Percentiles rank a stretch among this genome's conserved stretches.
Conservation (phyloP, 2,888 invertebrate species). For the Tortricodes alternella region DNA sequence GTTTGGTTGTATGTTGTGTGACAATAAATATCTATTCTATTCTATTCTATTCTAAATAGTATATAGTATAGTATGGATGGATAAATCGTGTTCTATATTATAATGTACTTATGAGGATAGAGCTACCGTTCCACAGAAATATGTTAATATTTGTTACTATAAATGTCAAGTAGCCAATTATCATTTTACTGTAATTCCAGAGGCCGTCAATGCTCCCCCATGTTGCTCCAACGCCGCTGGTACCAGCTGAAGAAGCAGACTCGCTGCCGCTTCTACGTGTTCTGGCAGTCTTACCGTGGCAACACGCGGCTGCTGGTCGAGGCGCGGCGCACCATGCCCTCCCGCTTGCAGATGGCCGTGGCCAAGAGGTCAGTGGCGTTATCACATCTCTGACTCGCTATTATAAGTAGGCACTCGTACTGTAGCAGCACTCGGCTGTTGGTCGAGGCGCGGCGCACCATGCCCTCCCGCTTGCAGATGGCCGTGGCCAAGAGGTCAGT, state of each 20-base stretch:
- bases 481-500: constrained; percentile 47
- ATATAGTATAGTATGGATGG: too few species aligned
- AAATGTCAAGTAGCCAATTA: too few species aligned
- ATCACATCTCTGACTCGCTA: too few species aligned
- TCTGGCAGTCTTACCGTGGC: constrained; percentile 52
- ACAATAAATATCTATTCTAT: too few species aligned
- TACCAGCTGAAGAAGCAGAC: constrained; percentile 62
- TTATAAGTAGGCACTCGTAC: constrained; percentile 50
- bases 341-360: constrained; percentile 43
- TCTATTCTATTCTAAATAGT: too few species aligned
- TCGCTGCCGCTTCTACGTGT: constrained; percentile 54
- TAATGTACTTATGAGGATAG: too few species aligned
- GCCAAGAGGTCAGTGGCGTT: constrained; percentile 45
- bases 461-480: constrained; percentile 44
- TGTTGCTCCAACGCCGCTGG: constrained; percentile 73
- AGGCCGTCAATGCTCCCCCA: constrained; percentile 65
- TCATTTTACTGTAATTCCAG: constrained; percentile 40
- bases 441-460: constrained; percentile 29
- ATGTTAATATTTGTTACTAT: too few species aligned
- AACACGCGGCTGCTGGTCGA: constrained; percentile 33
- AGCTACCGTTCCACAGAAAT: too few species aligned
- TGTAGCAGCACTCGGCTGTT: constrained; percentile 41
- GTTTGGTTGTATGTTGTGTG: too few species aligned
- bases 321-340: constrained; percentile 38
- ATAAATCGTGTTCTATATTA: too few species aligned